Conservation (phyloP, 2,888 invertebrate species). For the Merodon equestris region DNA sequence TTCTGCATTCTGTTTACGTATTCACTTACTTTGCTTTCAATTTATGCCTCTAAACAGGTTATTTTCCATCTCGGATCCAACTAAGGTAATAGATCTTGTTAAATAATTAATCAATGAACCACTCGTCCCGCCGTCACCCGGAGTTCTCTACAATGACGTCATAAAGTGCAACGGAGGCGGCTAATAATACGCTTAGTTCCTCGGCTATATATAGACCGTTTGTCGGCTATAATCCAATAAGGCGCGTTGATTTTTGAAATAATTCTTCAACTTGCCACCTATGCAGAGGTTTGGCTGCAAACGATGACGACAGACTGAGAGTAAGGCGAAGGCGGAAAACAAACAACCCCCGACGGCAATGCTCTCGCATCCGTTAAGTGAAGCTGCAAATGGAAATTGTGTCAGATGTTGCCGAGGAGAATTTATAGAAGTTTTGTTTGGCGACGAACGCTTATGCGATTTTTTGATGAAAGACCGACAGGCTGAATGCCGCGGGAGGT, state of each 20-base stretch:
- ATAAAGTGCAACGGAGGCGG: constrained; percentile 2
- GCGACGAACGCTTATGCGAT: constrained; percentile 17
- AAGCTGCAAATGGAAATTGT: constrained; percentile 31
- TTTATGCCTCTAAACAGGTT: constrained; percentile 26
- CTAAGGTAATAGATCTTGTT: constrained; percentile 28
- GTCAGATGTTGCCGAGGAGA: constrained; percentile 46
- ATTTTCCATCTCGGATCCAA: constrained; percentile 5
- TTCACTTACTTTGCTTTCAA: constrained; percentile 3
- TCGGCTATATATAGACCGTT: background rate
- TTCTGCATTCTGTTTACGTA: background rate
- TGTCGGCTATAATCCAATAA: constrained; percentile 63
- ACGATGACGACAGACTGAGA: background rate
- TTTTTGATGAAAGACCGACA: constrained; percentile 39
- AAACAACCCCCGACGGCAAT: background rate
- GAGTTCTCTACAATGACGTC: constrained; percentile 40
- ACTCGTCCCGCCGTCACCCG: background rate
- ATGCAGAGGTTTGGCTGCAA: background rate
- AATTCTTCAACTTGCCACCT: constrained; percentile 5
- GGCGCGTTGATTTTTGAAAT: constrained; percentile 51
- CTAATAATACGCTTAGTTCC: background rate
- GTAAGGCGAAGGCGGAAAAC: background rate
- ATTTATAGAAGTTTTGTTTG: constrained; percentile 34
- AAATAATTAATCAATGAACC: constrained; percentile 61
- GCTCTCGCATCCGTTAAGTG: background rate
- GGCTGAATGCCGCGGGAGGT: constrained; percentile 25